phyloP scores from a whole-genome alignment of 1,140 invertebrate species.

The Apis florea region DNA sequence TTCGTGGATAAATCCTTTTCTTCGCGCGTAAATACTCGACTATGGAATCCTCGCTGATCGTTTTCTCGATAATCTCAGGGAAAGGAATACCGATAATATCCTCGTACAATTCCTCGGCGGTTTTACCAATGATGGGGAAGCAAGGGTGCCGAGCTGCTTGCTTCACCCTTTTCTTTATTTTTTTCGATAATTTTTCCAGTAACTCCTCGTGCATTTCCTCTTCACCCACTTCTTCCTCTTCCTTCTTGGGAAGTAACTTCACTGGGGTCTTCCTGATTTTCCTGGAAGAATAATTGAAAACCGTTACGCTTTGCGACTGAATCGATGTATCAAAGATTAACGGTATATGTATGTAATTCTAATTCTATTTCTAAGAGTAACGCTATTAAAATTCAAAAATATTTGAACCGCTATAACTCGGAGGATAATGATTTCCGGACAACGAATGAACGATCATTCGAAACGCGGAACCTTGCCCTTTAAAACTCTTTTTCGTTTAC shows the following conservation, averaged over 20 bases:
- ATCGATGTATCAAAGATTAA: too few species aligned
- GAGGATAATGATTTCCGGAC: too few species aligned
- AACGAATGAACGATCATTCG: too few species aligned
- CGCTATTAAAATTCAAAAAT: too few species aligned
- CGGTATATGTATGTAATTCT: too few species aligned
- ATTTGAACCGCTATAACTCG: too few species aligned
- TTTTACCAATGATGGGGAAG: background rate
- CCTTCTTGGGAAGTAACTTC: rapidly evolving
- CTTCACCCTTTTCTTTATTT: background rate
- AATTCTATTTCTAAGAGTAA: too few species aligned
- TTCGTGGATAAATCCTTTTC: constrained; percentile 39
- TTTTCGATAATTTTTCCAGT: too few species aligned
- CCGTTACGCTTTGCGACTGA: too few species aligned
- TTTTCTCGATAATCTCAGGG: constrained; percentile 1
- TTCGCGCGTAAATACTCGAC: background rate
- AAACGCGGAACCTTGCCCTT: too few species aligned
- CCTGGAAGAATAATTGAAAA: too few species aligned
- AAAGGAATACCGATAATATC: background rate
- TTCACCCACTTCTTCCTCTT: background rate
- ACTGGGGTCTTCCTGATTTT: background rate
- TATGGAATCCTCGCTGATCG: background rate
- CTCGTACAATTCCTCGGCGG: background rate
- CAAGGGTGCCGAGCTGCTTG: constrained; percentile 30
- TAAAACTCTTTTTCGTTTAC: too few species aligned
- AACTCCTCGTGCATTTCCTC: background rate